Base-by-base conservation (phyloP, 2,797 vertebrate species). In the Melanotaenia boesemani region DNA sequence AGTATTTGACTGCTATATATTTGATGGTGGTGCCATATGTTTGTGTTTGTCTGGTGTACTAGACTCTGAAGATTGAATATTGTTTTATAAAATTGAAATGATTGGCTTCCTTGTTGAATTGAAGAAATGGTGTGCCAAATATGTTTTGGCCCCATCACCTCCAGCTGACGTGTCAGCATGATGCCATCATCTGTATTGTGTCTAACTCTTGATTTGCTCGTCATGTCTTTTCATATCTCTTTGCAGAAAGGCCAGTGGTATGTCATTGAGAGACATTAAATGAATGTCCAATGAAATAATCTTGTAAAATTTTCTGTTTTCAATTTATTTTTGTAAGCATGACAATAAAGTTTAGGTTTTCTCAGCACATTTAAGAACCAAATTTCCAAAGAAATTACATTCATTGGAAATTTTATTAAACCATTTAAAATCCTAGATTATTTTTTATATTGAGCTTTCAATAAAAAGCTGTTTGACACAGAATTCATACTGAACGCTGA, bases 281-380 rank as follows among this genome's bases (percentile, higher is more conserved):
- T 54, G 20, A 83, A 48, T 70, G 64, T 72, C n/a, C 58, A 66
- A 69, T 75, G 37, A 84, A 8, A 58, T 60, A 32, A 52, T 63
- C 22, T 76, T 77, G 73, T 66, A 44, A 79, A 80, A 72, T 9
- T 1, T n/a, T 48, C 20, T 48, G 71, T 84, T 63, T 16, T 13
- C 36, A 63, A 18, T 78, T 64, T 85, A 85, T 92, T 90, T 91
- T 91, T 91, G 63, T 89, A 81, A 81, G 63, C 62, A 77, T 74
- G 77, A 79, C 86, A 83, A 52, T 87, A 61, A 61, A 68, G 13
- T 3, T 55, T 75, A 55, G 70, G 34, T 58, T 36, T 70, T 15
- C 1, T 37, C 66, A 77, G 58, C 8, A 67, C 59, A 79, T 78
- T 67, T 64, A 68, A 81, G 26, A 70, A 72, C 22, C 72, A 0